phyloP scores from a whole-genome alignment of 1,140 invertebrate species.

The Archegozetes longisetosus region DNA sequence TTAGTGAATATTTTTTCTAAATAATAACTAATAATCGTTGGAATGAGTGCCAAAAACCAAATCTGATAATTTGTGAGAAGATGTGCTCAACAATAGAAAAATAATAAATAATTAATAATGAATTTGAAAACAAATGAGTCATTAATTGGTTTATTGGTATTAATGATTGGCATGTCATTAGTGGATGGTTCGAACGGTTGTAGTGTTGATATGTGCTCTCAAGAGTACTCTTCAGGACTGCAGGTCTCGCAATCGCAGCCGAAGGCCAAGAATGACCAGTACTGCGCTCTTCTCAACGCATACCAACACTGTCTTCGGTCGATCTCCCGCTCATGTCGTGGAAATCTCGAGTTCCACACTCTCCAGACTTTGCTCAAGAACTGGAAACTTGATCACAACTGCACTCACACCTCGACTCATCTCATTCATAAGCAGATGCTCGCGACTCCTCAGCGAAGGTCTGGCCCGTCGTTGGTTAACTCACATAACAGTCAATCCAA shows the following conservation, averaged over 20 bases:
- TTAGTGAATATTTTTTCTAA: too few species aligned
- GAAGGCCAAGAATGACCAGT: background rate
- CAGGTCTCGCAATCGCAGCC: background rate
- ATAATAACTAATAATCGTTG: too few species aligned
- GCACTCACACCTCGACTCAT: background rate
- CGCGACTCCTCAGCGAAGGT: background rate
- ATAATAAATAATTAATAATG: too few species aligned
- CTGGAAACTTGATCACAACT: background rate
- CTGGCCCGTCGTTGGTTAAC: background rate
- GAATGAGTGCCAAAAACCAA: too few species aligned
- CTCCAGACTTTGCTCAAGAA: background rate
- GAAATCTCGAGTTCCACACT: background rate
- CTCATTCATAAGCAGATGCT: background rate
- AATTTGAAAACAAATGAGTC: too few species aligned
- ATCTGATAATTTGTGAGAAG: too few species aligned
- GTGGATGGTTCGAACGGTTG: background rate
- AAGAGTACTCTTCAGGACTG: background rate
- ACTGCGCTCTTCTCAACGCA: background rate
- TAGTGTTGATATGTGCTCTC: background rate
- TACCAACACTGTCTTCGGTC: background rate
- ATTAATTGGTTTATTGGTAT: too few species aligned
- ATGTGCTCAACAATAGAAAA: too few species aligned
- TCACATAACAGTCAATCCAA: background rate
- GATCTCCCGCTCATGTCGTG: background rate
- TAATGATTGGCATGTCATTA: too few species aligned